Conservation (phyloP, 2,113 vertebrate species). For the Octodon degus region DNA sequence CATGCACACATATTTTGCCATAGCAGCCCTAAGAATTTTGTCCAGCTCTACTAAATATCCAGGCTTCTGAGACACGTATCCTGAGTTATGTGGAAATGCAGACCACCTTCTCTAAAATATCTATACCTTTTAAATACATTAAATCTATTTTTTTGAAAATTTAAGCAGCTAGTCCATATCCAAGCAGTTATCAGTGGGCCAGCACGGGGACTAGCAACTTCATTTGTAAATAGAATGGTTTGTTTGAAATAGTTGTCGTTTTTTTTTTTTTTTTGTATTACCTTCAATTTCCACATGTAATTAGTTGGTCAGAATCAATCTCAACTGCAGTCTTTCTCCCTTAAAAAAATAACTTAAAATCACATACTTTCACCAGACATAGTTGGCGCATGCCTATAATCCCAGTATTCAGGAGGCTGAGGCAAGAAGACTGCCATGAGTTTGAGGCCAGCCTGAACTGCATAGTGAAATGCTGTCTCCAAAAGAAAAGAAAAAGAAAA, state of each 20-base stretch:
- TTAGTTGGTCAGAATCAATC: background rate
- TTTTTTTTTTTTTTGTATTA: background rate
- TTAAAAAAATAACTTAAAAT: background rate
- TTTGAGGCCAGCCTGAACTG: background rate
- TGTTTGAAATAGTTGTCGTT: background rate
- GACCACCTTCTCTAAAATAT: background rate
- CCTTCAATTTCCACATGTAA: background rate
- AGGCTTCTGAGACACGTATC: background rate
- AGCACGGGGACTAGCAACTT: background rate
- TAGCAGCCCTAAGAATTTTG: background rate
- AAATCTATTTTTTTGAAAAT: constrained; percentile 6
- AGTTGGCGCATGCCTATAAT: background rate
- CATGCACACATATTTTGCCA: background rate
- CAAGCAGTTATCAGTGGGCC: background rate
- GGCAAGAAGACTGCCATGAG: background rate
- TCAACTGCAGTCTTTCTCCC: background rate
- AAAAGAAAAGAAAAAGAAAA: background rate
- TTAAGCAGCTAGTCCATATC: background rate
- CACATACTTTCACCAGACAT: background rate
- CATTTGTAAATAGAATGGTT: background rate
- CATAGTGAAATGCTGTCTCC: background rate
- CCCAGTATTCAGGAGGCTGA: background rate
- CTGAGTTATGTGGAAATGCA: background rate
- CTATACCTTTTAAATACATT: background rate
- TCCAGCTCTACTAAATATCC: background rate